phyloP scores from a whole-genome alignment of 2,888 invertebrate genomes.

The Phengaris alcon region DNA sequence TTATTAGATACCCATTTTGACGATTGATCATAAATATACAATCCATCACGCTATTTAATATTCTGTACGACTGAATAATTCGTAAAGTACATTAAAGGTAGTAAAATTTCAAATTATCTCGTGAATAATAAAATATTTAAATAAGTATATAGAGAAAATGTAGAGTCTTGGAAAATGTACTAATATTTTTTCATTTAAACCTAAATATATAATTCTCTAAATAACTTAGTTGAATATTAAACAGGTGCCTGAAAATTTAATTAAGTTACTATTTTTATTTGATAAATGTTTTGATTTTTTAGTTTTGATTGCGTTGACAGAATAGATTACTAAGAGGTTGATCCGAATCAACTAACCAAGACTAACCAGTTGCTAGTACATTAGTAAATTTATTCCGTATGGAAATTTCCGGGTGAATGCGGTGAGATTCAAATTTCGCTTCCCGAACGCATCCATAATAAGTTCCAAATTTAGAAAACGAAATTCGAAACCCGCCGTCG shows the following conservation, averaged over 20 bases:
- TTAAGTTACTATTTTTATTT: not conserved
- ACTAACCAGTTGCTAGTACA: not conserved
- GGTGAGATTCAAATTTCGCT: constrained; percentile 13
- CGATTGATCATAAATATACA: constrained; percentile 21
- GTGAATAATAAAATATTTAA: constrained; percentile 13
- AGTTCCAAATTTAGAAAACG: constrained; percentile 8
- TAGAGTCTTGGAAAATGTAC: not conserved
- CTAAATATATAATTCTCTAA: not conserved
- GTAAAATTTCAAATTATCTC: not conserved
- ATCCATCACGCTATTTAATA: constrained; percentile 1
- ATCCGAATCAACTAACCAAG: not conserved
- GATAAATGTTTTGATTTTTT: not conserved
- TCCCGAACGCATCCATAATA: constrained; percentile 9
- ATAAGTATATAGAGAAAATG: constrained; percentile 14
- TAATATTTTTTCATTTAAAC: not conserved
- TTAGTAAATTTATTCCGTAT: constrained; percentile 8
- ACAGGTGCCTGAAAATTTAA: not conserved
- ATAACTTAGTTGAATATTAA: constrained; percentile 7
- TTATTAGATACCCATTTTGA: constrained; percentile 2
- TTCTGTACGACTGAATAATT: constrained; percentile 8
- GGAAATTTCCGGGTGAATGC: not conserved
- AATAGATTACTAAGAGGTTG: not conserved
- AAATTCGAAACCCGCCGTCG: constrained; percentile 4
- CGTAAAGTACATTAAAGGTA: not conserved
- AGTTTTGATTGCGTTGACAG: not conserved